Evolutionary conservation across 2,888 invertebrate species (phyloP), one percentile per base, ranked within the genome.

Genomic region (Drosophila mimica): DNA sequence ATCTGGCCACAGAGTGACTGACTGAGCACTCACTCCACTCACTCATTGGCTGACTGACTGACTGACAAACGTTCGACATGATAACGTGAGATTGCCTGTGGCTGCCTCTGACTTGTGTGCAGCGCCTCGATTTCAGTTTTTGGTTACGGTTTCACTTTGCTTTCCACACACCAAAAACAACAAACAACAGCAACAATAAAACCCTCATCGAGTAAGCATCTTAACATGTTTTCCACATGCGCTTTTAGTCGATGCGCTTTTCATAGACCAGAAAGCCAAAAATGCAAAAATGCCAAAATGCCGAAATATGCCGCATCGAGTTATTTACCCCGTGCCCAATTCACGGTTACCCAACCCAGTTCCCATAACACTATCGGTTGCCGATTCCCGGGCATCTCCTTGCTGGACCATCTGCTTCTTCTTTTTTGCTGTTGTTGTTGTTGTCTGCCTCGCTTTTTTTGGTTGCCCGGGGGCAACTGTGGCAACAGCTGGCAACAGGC

Each of bases 71-170:
- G 48, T 33, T 17, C 64, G 28, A 49, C 70, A 66, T 73, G 74
- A 70, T 73, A 81, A 77, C 81, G 48, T 67, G 67, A 79, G 69
- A 76, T 68, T 74, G 81, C 56, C 61, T 73, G 63, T 70, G 68
- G 64, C 71, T 70, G 68, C 62, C 71, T 62, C 63, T 48, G 48
- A 52, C 54, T 67, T 63, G 28, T 40, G 52, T 36, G 59, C 61
- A 46, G 7, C 8, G 15, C 25, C 46, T 46, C 58, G 65, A 62
- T 66, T 70, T 74, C 69, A 40, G 60, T 79, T 61, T 70, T 74
- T 36, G 31, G 54, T 61, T 74, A 54, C 52, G 36, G 43, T 71
- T 60, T 63, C 52, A 31, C 33, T 52, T 57, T 58, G 31, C n/a
- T 25, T 25, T 25, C 25, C 11, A 34, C 25, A 38, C 64, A 33